Conservation (phyloP, 2,888 invertebrate genomes). For the Drosophila helvetica region DNA sequence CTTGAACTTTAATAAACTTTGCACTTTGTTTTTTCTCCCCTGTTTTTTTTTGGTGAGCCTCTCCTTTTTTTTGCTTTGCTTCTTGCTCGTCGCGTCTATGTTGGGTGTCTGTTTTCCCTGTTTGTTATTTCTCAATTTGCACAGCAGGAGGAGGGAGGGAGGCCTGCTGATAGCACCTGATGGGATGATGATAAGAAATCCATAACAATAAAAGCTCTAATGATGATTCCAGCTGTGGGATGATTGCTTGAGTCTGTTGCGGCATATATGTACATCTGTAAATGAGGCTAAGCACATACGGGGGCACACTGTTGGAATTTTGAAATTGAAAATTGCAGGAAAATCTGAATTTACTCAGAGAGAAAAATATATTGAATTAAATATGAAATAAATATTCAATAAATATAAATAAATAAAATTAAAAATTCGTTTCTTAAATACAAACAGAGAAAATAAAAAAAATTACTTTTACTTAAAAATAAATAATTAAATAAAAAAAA, state of each 20-base stretch:
- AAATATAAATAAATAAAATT: no score
- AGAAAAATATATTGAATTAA: no score
- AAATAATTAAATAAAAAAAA: no score
- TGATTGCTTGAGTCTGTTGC: background rate
- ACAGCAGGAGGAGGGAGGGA: background rate
- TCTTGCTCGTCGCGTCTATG: conserved; percentile 1
- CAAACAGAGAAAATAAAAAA: no score
- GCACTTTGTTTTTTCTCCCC: conserved; percentile 51
- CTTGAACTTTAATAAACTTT: conserved; percentile 77
- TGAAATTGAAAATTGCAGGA: background rate
- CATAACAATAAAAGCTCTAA: conserved; percentile 12
- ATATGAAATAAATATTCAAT: no score
- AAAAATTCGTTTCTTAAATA: no score
- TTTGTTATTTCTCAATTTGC: background rate
- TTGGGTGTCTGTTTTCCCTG: conserved; percentile 19
- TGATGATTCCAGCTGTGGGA: conserved; percentile 21
- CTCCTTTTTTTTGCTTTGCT: conserved; percentile 3
- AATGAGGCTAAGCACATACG: no score
- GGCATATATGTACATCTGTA: no score
- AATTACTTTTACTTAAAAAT: no score
- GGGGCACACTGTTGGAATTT: background rate
- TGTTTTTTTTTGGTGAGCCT: background rate
- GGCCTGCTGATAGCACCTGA: conserved; percentile 15
- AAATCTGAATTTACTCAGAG: no score
- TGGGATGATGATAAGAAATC: conserved; percentile 10